A percentile compares a stretch with the other conserved stretches of the same genome.
These are phyloP conservation scores for Drosophila pegasa DNA, from an alignment of 2,888 invertebrate species.

Conservation along the genomic window DNA sequence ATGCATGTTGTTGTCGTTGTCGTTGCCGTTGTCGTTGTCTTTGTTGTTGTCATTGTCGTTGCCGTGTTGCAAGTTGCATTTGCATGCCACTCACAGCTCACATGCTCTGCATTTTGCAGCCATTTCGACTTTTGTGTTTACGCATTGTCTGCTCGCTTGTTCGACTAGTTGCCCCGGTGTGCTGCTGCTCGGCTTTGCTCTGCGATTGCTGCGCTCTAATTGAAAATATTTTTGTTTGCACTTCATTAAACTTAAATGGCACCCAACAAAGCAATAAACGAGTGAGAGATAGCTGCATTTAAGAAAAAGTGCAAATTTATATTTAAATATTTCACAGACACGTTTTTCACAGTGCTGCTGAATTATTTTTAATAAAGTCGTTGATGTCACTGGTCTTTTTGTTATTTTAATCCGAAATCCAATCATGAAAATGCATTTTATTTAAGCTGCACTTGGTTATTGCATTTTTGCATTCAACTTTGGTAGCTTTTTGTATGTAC, in stretches of 20 bases:
- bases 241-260: conserved; percentile 73
- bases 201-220: conserved; percentile 59
- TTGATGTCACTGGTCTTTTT: conserved; percentile 17
- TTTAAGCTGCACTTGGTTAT: conserved; percentile 77
- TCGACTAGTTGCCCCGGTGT: conserved; percentile 22
- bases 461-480: conserved; percentile 78
- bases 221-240: conserved; percentile 79
- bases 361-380: conserved; percentile 28
- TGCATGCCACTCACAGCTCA: conserved; percentile 73
- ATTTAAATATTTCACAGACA: conserved; percentile 34
- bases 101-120: conserved; percentile 54
- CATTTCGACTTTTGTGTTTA: conserved; percentile 59
- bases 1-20: conserved; percentile 20
- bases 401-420: conserved; percentile 73
- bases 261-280: conserved; percentile 30
- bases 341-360: conserved; percentile 39
- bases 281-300: background rate
- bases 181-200: conserved; percentile 18
- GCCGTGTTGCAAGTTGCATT: conserved; percentile 64
- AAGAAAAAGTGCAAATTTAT: conserved; percentile 27
- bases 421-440: conserved; percentile 80
- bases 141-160: conserved; percentile 37
- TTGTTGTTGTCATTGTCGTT: conserved; percentile 21
- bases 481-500: conserved; percentile 52
- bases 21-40: conserved; percentile 5